Evolutionary conservation across 1,140 invertebrate species (phyloP).

Genomic region (Galleria mellonella): DNA sequence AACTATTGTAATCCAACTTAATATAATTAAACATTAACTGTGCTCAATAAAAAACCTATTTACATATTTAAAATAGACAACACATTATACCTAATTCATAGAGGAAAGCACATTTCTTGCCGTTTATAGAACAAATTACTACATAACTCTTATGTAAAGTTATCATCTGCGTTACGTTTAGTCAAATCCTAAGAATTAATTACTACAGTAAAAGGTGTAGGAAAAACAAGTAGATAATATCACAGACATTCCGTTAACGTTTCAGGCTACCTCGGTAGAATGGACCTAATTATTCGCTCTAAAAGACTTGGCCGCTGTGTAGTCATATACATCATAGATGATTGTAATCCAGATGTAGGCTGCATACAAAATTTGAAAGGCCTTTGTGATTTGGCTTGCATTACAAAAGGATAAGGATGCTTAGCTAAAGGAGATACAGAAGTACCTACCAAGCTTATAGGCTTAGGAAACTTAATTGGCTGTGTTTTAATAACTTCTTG

Average conservation of each 20-base stretch:
- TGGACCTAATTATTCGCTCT: conserved; percentile 38
- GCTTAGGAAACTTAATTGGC: conserved; percentile 28
- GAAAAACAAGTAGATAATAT: background rate
- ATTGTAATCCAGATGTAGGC: conserved; percentile 9
- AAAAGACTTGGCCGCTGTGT: conserved; percentile 33
- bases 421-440: conserved; percentile 37
- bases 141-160: too few relatives aligned
- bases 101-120: too few relatives aligned
- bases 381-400: conserved; percentile 23
- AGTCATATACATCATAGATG: conserved; percentile 22
- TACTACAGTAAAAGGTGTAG: too few relatives aligned
- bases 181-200: too few relatives aligned
- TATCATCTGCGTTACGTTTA: too few relatives aligned
- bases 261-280: conserved; percentile 31
- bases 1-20: too few relatives aligned
- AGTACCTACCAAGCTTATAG: conserved; percentile 45
- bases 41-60: too few relatives aligned
- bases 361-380: conserved; percentile 46
- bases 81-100: too few relatives aligned
- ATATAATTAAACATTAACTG: too few relatives aligned
- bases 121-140: too few relatives aligned
- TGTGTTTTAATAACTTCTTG: conserved; percentile 29
- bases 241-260: background rate
- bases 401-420: conserved; percentile 51
- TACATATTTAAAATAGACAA: too few relatives aligned